A percentile compares a stretch with the other conserved stretches of the same genome.
Evolutionary conservation across 2,797 vertebrate genomes (phyloP).

Genomic region (Xenops minutus): DNA sequence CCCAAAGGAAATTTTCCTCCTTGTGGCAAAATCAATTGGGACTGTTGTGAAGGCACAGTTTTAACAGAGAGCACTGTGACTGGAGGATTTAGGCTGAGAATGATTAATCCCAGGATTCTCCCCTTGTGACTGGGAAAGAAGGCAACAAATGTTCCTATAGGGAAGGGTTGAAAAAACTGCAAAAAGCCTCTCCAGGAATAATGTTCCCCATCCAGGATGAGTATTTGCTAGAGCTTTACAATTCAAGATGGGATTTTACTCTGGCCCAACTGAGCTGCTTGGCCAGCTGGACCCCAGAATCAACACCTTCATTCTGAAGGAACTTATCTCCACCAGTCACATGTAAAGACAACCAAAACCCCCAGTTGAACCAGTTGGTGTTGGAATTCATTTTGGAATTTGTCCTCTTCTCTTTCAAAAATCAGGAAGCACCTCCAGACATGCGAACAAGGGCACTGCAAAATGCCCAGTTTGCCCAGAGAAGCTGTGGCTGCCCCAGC

Average conservation of each 20-base stretch:
- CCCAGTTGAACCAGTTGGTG: not conserved
- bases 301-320: not conserved
- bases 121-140: not conserved
- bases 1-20: slow-evolving; percentile 25
- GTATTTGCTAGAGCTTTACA: not conserved
- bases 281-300: not conserved
- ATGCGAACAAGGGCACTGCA: not conserved
- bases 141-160: not conserved
- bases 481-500: not conserved
- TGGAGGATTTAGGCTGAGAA: not conserved
- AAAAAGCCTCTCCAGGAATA: not conserved
- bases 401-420: not conserved
- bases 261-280: not conserved
- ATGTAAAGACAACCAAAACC: not conserved
- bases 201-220: not conserved
- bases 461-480: not conserved
- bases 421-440: not conserved
- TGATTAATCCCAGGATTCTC: not conserved
- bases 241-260: not conserved
- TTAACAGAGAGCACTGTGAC: not conserved
- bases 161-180: not conserved
- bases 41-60: not conserved
- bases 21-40: not conserved
- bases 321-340: not conserved
- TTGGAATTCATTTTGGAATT: not conserved